Conservation (phyloP, 2,797 vertebrate species). For the Sebastes flavidus region DNA sequence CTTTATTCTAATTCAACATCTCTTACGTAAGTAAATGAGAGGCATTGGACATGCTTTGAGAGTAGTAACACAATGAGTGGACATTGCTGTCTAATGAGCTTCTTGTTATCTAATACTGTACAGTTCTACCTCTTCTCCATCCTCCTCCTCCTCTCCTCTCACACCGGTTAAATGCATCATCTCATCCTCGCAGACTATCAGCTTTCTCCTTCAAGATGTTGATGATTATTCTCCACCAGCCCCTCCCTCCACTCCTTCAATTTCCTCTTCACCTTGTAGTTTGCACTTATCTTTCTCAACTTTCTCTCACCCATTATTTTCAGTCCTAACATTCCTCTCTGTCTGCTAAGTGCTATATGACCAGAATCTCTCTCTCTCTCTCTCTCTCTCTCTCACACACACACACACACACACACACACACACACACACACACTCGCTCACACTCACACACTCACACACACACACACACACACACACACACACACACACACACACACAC, state of each 20-base stretch:
- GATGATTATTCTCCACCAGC: slow-evolving; percentile 30
- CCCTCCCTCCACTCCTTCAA: background rate
- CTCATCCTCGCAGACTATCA: slow-evolving; percentile 40
- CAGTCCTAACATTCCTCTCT: background rate
- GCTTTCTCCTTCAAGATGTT: slow-evolving; percentile 55
- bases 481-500: too few relatives aligned
- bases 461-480: too few relatives aligned
- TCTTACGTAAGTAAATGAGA: background rate
- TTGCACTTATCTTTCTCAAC: background rate
- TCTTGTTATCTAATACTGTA: slow-evolving; percentile 34
- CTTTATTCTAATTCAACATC: background rate
- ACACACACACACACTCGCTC: too few relatives aligned
- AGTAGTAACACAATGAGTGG: slow-evolving; percentile 7
- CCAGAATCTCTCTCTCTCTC: background rate
- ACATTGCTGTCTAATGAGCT: slow-evolving; percentile 29
- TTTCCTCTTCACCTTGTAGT: slow-evolving; percentile 25
- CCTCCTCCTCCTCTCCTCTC: slow-evolving; percentile 23
- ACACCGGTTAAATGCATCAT: slow-evolving; percentile 38
- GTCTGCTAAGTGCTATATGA: background rate
- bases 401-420: too few relatives aligned
- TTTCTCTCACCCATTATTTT: slow-evolving; percentile 4
- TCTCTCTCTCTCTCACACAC: too few relatives aligned
- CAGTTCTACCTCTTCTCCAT: background rate
- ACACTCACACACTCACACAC: too few relatives aligned
- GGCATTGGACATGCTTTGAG: background rate